Conservation (phyloP, 2,888 invertebrate genomes). For the Epinotia brunnichana region DNA sequence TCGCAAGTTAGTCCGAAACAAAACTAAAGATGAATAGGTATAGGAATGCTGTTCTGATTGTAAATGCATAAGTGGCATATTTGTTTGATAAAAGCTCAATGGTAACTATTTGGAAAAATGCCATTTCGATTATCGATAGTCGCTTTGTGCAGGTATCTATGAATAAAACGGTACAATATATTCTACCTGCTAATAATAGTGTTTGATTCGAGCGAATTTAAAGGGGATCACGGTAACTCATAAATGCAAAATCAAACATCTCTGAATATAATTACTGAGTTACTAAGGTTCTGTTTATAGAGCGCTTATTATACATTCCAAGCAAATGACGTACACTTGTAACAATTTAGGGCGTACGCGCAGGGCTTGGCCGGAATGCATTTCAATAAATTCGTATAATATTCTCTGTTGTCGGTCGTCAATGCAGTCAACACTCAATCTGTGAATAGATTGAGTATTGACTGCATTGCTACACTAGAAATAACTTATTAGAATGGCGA, state of each 20-base stretch:
- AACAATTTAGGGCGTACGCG: conserved; percentile 61
- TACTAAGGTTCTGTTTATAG: conserved; percentile 32
- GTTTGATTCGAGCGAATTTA: not conserved
- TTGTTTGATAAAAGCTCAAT: no score
- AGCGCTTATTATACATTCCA: conserved; percentile 23
- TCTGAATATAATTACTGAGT: not conserved
- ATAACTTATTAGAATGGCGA: not conserved
- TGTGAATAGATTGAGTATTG: not conserved
- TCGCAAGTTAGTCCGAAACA: no score
- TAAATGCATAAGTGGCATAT: no score
- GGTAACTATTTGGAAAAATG: no score
- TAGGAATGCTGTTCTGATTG: no score
- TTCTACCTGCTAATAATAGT: not conserved
- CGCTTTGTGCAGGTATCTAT: no score
- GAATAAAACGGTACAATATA: not conserved
- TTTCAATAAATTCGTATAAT: conserved; percentile 53
- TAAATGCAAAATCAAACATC: not conserved
- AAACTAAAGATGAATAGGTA: no score
- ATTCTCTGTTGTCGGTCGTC: conserved; percentile 29
- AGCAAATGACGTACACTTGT: conserved; percentile 54
- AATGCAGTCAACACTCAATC: not conserved
- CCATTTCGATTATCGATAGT: no score
- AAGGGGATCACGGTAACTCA: not conserved
- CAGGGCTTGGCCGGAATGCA: conserved; percentile 56
- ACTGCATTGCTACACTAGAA: not conserved